A percentile compares a stretch with the other conserved stretches of the same genome.
These are phyloP conservation scores for Cirrhinus mrigala DNA, from an alignment of 2,797 vertebrate species.

Conservation along the genomic window DNA sequence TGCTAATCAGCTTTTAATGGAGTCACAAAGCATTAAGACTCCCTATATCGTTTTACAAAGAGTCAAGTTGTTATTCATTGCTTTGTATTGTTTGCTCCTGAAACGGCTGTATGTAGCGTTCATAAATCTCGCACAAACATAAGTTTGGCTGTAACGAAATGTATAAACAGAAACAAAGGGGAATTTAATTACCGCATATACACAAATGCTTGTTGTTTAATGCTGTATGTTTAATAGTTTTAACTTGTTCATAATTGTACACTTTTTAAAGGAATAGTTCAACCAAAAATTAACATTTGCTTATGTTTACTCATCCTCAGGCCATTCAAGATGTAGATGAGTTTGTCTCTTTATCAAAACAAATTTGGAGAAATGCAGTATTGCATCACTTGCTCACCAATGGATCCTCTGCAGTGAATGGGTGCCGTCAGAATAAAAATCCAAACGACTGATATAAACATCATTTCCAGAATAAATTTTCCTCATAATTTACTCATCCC, in stretches of 20 bases:
- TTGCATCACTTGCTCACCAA: not conserved
- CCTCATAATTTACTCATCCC: no score
- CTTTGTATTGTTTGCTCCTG: not conserved
- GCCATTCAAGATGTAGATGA: not conserved
- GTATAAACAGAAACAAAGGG: constrained; percentile 3
- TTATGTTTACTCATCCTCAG: not conserved
- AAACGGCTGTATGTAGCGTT: not conserved
- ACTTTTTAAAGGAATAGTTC: not conserved
- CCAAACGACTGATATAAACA: not conserved
- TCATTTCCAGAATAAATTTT: not conserved
- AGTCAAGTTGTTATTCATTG: not conserved
- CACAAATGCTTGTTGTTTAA: not conserved
- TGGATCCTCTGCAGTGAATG: not conserved
- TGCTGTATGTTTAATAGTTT: constrained; percentile 15
- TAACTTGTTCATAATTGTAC: not conserved
- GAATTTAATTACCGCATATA: not conserved
- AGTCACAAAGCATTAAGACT: constrained; percentile 24
- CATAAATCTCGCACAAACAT: constrained; percentile 24
- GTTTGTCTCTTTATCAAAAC: not conserved
- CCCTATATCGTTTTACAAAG: constrained; percentile 12
- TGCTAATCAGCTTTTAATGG: constrained; percentile 49
- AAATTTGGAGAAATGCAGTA: not conserved
- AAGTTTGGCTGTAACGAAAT: not conserved
- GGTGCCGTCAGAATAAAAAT: not conserved
- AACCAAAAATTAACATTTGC: not conserved